Conservation (phyloP, 2,113 vertebrate genomes). For the Furnarius figulus region DNA sequence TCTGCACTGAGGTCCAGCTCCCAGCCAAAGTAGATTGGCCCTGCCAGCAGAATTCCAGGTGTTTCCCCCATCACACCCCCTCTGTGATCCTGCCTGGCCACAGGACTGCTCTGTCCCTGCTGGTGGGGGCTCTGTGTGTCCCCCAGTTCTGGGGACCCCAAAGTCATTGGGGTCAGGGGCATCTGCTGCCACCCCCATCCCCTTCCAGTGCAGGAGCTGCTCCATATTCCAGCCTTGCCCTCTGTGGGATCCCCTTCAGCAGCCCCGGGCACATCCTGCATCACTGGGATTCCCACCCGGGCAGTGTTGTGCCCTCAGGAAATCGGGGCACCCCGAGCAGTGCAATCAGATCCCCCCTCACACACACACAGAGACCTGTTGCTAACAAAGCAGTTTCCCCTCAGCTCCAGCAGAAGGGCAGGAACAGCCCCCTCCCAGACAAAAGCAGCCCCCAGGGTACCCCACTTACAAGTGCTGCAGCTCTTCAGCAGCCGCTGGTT, state of each 20-base stretch:
- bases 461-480: not conserved
- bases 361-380: not conserved
- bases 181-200: accelerated
- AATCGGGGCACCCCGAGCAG: not conserved
- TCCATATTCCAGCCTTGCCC: not conserved
- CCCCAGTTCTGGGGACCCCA: not conserved
- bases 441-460: not conserved
- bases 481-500: not conserved
- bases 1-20: not conserved
- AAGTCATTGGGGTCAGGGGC: not conserved
- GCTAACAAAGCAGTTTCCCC: not conserved
- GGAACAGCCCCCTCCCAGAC: not conserved
- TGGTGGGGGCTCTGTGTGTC: accelerated
- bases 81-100: not conserved
- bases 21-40: accelerated
- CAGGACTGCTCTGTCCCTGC: not conserved
- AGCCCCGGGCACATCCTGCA: not conserved
- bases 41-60: not conserved
- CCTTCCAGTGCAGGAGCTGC: accelerated
- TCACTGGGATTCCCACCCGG: not conserved
- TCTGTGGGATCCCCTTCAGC: not conserved
- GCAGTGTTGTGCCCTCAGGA: accelerated
- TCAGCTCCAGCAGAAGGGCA: not conserved
- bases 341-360: not conserved
- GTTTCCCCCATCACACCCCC: not conserved